Conservation (phyloP, 35 echinoderm and acorn worm genomes). For the Holothuria glaberrima region DNA sequence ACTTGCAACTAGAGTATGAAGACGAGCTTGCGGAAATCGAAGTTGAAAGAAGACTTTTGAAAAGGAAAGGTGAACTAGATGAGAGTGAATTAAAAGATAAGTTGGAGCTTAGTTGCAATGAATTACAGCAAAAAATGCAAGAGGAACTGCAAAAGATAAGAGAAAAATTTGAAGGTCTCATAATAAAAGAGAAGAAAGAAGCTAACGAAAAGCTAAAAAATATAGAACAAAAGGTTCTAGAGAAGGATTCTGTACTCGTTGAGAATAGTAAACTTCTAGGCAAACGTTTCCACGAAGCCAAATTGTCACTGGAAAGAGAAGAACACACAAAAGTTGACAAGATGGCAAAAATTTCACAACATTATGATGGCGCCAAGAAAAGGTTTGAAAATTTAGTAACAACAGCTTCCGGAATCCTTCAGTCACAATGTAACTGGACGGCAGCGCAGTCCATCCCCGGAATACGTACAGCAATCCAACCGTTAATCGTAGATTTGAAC, state of each 20-base stretch:
- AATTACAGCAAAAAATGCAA: neutral
- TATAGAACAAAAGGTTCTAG: neutral
- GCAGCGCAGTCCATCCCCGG: neutral
- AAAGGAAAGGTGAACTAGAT: neutral
- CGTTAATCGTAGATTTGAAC: neutral
- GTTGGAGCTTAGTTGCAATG: neutral
- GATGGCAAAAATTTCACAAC: neutral
- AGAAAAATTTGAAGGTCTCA: neutral
- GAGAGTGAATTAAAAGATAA: neutral
- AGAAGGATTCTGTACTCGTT: neutral
- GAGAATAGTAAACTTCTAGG: neutral
- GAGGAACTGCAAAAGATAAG: neutral
- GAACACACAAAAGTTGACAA: neutral
- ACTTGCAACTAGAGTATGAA: neutral
- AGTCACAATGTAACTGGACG: neutral
- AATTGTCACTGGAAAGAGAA: neutral
- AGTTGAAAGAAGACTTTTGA: neutral
- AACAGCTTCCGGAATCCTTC: conserved; percentile 6
- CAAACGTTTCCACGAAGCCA: neutral
- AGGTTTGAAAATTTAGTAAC: neutral
- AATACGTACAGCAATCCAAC: neutral
- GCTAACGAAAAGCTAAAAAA: neutral
- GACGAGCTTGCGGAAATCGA: neutral
- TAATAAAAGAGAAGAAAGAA: too few relatives aligned
- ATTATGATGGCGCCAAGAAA: neutral